Conservation (phyloP, 1,140 invertebrate genomes). For the Coboldia fuscipes region DNA sequence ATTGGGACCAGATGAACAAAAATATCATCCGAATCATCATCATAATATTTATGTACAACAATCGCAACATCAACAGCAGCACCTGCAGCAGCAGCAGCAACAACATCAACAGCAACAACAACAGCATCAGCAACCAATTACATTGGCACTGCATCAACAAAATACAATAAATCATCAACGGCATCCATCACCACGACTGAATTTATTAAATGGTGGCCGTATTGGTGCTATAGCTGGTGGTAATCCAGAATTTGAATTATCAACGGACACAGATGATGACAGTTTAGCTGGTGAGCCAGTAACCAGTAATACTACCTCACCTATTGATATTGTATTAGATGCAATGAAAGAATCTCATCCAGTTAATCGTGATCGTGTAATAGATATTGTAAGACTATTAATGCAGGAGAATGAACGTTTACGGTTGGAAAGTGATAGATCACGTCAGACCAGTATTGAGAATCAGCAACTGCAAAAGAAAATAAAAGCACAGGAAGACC, state of each 20-base stretch:
- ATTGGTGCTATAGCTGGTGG: constrained; percentile 4
- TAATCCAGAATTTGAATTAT: constrained; percentile 36
- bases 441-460: constrained; percentile 12
- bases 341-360: constrained; percentile 13
- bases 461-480: constrained; percentile 3
- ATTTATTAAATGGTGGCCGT: constrained; percentile 1
- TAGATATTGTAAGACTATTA: constrained; percentile 13
- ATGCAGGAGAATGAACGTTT: constrained; percentile 18
- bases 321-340: constrained; percentile 18
- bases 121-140: constrained; percentile 6
- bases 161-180: constrained; percentile 1
- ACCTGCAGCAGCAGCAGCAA: constrained; percentile 3
- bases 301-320: constrained; percentile 14
- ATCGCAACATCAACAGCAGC: neutral
- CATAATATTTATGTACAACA: constrained; percentile 1
- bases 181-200: constrained; percentile 3
- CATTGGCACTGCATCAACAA: constrained; percentile 5
- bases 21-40: constrained; percentile 1
- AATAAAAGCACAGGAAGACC: constrained; percentile 1
- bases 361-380: constrained; percentile 12
- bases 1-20: neutral
- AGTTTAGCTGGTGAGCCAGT: constrained; percentile 22
- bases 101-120: constrained; percentile 5
- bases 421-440: constrained; percentile 8
- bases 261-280: constrained; percentile 33